phyloP scores from a whole-genome alignment of 1,140 invertebrate genomes.

The Lethrus apterus region DNA sequence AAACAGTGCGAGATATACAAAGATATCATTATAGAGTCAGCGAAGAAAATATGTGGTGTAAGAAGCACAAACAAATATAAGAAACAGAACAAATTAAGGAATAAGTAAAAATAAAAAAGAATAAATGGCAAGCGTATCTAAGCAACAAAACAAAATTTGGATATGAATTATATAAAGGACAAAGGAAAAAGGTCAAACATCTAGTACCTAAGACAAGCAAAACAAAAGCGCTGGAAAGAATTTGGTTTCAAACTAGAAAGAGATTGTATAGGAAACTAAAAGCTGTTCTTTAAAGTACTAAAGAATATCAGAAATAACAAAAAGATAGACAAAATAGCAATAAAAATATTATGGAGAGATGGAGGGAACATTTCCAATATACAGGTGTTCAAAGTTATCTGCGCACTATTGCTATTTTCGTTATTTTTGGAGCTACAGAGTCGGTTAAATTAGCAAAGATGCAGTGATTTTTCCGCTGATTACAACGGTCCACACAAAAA shows the following conservation, averaged over 20 bases:
- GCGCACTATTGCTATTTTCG: too few relatives aligned
- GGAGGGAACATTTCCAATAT: constrained; percentile 8
- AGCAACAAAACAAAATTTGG: constrained; percentile 2
- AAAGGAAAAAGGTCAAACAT: background rate
- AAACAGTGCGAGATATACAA: too few relatives aligned
- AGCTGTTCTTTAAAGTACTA: constrained; percentile 1
- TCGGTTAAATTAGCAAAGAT: too few relatives aligned
- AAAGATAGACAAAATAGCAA: background rate
- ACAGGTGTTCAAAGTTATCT: too few relatives aligned
- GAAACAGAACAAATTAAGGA: background rate
- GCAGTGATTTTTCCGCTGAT: too few relatives aligned
- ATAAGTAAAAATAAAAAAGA: constrained; percentile 7
- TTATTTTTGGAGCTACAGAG: too few relatives aligned
- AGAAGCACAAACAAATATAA: constrained; percentile 2
- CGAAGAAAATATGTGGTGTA: background rate
- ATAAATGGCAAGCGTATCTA: constrained; percentile 5
- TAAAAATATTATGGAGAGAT: background rate
- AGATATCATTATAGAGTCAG: too few relatives aligned
- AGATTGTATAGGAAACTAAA: constrained; percentile 3
- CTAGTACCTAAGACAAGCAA: constrained; percentile 1
- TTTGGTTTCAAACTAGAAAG: constrained; percentile 5
- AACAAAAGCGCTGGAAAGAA: background rate
- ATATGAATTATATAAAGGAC: constrained; percentile 4
- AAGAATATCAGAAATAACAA: constrained; percentile 6
- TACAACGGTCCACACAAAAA: too few relatives aligned